Evolutionary conservation across 1,140 invertebrate species (phyloP), one percentile per base, ranked within the genome.

Genomic region (Drosophila sechellia): DNA sequence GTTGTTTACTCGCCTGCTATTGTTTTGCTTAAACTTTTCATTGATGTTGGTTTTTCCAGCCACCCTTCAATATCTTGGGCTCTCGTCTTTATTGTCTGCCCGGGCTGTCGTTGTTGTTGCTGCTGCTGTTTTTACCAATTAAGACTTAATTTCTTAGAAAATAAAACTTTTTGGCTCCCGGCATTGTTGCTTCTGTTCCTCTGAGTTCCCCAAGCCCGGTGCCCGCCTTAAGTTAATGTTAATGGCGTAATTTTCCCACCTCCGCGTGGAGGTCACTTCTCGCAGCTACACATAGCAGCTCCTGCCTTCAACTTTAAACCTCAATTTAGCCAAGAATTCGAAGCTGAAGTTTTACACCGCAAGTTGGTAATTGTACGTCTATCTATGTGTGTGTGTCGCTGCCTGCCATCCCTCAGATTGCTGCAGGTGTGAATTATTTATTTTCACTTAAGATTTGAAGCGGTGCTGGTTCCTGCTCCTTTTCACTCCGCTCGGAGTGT

Each of bases 381-480:
- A 68, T 77, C 73, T 73, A 50, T 39, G 53, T 35, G 40, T 37
- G 58, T 50, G 55, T 34, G 43, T 63, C 34, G 40, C 39, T n/a
- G 54, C 43, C 46, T 58, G 58, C 49, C 52, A 45, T 59, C 46
- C 65, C 65, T 54, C 45, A 81, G 61, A 77, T 75, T 77, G 81
- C 83, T 90, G 81, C 87, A 90, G 87, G 87, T 90, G 87, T 90
- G 84, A 90, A 90, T 90, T 90, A 90, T 90, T 90, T 90, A 90
- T 90, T 90, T 90, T 90, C 87, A 90, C 79, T 90, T 86, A 81
- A 90, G 89, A 90, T 90, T 90, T 89, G 68, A 60, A 52, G 40
- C 60, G 17, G 17, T 56, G 40, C 8, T 3, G 42, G 55, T 17
- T n/a, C 74, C 54, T 43, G 17, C 8, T 20, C 35, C 53, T 15